Percentiles rank a stretch among this genome's conserved stretches.
These are phyloP conservation scores for Nipponacmea schrenckii DNA, from an alignment of 2,888 invertebrate species.

Conservation along the genomic window DNA sequence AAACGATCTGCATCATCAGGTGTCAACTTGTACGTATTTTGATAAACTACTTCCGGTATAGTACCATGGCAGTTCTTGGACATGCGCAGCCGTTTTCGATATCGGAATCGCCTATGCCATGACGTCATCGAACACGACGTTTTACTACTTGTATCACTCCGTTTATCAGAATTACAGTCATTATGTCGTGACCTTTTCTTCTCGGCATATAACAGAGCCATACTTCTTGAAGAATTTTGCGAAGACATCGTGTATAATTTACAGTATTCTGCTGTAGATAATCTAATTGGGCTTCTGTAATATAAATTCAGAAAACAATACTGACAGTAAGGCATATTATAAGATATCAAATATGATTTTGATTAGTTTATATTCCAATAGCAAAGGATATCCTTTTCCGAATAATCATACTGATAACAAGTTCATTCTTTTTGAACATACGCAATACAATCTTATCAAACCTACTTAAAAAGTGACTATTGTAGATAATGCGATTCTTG, in stretches of 20 bases:
- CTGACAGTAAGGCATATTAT: no score
- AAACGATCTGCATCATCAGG: neutral
- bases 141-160: constrained; percentile 6
- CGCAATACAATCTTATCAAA: no score
- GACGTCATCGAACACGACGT: neutral
- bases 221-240: neutral
- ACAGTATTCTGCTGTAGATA: no score
- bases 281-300: no score
- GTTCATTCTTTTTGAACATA: no score
- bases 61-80: neutral
- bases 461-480: no score
- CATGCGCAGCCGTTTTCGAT: neutral
- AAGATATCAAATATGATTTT: no score
- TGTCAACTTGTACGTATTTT: neutral
- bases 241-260: neutral
- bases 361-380: no score
- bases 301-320: no score
- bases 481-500: no score
- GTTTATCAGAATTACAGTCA: neutral
- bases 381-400: no score
- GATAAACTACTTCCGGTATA: constrained; percentile 2
- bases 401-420: no score
- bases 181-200: neutral
- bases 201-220: neutral
- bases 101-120: neutral